These are phyloP conservation scores for Thunnus albacares DNA, from an alignment of 2,797 vertebrate genomes.

Conservation along the genomic window DNA sequence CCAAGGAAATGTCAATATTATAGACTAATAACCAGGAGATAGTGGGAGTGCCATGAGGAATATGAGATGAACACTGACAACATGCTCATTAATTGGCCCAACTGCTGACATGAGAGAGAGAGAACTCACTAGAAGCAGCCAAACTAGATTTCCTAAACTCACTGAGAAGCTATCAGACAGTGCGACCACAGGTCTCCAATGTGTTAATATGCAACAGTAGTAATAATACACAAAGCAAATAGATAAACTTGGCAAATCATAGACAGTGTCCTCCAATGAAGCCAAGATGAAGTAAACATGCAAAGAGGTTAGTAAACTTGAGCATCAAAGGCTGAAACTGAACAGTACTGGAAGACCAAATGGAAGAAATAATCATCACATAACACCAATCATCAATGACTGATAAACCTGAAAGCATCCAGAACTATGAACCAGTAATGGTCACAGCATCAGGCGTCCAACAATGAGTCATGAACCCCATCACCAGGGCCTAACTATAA, in stretches of 20 bases:
- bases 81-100: constrained; percentile 37
- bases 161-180: constrained; percentile 8
- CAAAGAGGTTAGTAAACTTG: background rate
- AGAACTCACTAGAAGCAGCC: constrained; percentile 4
- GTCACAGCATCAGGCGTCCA: background rate
- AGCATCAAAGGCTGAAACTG: constrained; percentile 12
- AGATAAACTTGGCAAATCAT: background rate
- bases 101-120: constrained; percentile 32
- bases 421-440: constrained; percentile 9
- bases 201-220: background rate
- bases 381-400: constrained; percentile 12
- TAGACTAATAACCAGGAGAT: constrained; percentile 35
- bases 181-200: constrained; percentile 7
- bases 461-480: background rate
- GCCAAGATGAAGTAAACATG: constrained; percentile 7
- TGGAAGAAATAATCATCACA: constrained; percentile 13
- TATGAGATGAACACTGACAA: constrained; percentile 32
- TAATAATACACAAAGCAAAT: background rate
- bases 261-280: background rate
- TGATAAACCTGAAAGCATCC: background rate
- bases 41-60: constrained; percentile 13
- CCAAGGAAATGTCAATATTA: constrained; percentile 32
- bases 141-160: constrained; percentile 4
- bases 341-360: constrained; percentile 11
- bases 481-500: background rate